phyloP scores from a whole-genome alignment of 2,888 invertebrate species.

The Poecilus cupreus region DNA sequence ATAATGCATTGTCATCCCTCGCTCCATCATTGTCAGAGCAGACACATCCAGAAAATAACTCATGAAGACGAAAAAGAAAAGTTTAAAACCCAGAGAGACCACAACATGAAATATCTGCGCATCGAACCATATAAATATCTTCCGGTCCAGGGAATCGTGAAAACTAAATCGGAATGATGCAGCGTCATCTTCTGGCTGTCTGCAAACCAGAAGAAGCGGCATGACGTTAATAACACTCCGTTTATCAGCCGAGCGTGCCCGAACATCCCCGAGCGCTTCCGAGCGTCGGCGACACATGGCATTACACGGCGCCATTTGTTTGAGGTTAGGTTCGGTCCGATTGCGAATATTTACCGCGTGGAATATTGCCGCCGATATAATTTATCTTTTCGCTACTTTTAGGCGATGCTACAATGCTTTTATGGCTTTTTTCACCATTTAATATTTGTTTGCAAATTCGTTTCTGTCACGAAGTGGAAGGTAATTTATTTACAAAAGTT shows the following conservation, averaged over 20 bases:
- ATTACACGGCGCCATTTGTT: slow-evolving; percentile 47
- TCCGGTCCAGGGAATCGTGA: slow-evolving; percentile 44
- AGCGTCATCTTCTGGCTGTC: slow-evolving; percentile 41
- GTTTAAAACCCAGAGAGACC: slow-evolving; percentile 32
- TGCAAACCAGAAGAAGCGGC: background rate
- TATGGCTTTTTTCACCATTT: slow-evolving; percentile 11
- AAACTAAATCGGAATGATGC: slow-evolving; percentile 50
- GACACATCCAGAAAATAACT: slow-evolving; percentile 27
- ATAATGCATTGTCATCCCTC: background rate
- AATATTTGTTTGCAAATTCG: slow-evolving; percentile 31
- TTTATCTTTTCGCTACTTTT: slow-evolving; percentile 38
- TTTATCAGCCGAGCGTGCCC: background rate
- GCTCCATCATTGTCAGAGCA: slow-evolving; percentile 2
- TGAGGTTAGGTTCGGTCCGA: slow-evolving; percentile 48
- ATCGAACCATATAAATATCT: slow-evolving; percentile 54
- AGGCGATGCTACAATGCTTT: background rate
- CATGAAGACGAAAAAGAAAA: slow-evolving; percentile 17
- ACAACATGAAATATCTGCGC: slow-evolving; percentile 53
- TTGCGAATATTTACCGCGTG: slow-evolving; percentile 35
- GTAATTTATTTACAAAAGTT: too few relatives aligned
- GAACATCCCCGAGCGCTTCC: background rate
- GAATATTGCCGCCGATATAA: slow-evolving; percentile 5
- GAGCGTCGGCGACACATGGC: slow-evolving; percentile 19
- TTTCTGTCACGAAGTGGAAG: too few relatives aligned
- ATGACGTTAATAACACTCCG: slow-evolving; percentile 42